phyloP scores from a whole-genome alignment of 2,888 invertebrate species.

The Sinopyrophorus schimmeli region DNA sequence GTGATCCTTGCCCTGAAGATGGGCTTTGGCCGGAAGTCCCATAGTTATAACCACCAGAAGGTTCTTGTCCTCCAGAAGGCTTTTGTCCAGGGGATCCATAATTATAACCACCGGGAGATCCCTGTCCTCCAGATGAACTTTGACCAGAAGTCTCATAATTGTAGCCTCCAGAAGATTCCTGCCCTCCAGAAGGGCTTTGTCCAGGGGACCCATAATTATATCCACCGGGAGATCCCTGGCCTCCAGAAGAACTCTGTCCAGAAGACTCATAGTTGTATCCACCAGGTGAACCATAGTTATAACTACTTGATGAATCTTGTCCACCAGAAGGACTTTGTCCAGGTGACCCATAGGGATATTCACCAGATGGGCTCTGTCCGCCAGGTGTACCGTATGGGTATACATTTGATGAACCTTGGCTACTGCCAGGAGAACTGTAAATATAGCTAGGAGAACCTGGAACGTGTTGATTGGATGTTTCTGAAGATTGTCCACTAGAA shows the following conservation, averaged over 20 bases:
- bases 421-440: too few relatives aligned
- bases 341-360: not conserved
- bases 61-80: slow-evolving; percentile 8
- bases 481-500: too few relatives aligned
- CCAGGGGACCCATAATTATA: not conserved
- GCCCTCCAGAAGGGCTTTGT: not conserved
- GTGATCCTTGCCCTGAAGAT: slow-evolving; percentile 2
- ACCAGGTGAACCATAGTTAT: not conserved
- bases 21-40: not conserved
- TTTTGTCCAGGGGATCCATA: slow-evolving; percentile 1
- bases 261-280: not conserved
- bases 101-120: not conserved
- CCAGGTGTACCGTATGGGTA: too few relatives aligned
- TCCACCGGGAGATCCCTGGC: not conserved
- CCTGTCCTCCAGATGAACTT: not conserved
- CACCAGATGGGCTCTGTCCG: too few relatives aligned
- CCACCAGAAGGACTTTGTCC: not conserved
- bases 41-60: not conserved
- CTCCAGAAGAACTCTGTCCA: not conserved
- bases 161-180: not conserved
- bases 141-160: not conserved
- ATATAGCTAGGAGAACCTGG: too few relatives aligned
- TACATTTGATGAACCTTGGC: too few relatives aligned
- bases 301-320: not conserved
- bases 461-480: too few relatives aligned